Evolutionary conservation across 2,888 invertebrate species (phyloP).

Genomic region (Acrocyrtus sp.): DNA sequence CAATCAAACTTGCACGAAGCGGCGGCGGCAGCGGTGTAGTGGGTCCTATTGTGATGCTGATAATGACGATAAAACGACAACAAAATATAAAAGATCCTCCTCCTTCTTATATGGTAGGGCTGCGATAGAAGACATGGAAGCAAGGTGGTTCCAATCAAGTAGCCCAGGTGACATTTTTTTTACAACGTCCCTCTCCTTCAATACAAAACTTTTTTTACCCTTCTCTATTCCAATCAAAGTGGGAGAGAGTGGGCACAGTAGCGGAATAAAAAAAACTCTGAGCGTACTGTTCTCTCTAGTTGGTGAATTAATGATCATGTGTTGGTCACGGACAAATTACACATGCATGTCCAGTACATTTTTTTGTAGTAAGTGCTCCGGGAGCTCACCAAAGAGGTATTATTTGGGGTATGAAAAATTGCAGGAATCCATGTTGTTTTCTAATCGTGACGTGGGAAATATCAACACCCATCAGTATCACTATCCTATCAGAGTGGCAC

Average conservation of each 20-base stretch:
- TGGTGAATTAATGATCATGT: slow-evolving; percentile 20
- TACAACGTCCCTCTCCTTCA: slow-evolving; percentile 17
- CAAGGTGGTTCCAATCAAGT: slow-evolving; percentile 44
- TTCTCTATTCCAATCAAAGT: background rate
- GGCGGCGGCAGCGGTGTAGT: too few relatives aligned
- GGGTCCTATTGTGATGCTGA: slow-evolving; percentile 41
- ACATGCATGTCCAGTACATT: slow-evolving; percentile 5
- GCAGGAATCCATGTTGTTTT: slow-evolving; percentile 32
- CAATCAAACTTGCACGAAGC: too few relatives aligned
- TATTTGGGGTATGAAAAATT: background rate
- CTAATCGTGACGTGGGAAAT: slow-evolving; percentile 34
- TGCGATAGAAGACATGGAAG: slow-evolving; percentile 39
- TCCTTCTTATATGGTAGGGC: slow-evolving; percentile 45
- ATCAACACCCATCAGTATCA: slow-evolving; percentile 49
- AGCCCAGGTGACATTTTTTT: slow-evolving; percentile 52
- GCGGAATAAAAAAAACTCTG: background rate
- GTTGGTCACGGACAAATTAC: slow-evolving; percentile 46
- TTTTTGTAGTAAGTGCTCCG: too few relatives aligned
- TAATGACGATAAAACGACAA: slow-evolving; percentile 46
- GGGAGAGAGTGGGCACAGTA: background rate
- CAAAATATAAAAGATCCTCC: slow-evolving; percentile 45
- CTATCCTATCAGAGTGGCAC: background rate
- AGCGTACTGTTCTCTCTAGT: background rate
- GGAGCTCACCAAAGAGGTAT: background rate
- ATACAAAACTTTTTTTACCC: background rate